These are phyloP conservation scores for Mobula hypostoma DNA, from an alignment of 2,113 vertebrate species.

Conservation along the genomic window DNA sequence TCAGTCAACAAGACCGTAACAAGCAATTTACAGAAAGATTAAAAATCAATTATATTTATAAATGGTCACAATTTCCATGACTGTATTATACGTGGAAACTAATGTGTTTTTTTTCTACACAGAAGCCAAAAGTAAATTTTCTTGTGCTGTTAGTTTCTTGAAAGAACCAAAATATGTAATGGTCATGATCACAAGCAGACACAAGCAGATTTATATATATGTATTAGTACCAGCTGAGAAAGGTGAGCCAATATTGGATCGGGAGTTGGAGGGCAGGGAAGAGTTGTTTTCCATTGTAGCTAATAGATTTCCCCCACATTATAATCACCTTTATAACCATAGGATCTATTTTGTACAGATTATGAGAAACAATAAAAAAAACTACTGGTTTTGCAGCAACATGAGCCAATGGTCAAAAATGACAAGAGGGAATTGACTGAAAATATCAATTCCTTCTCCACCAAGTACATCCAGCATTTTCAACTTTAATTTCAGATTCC, in stretches of 20 bases:
- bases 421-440: neutral
- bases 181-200: neutral
- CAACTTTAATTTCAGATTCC: neutral
- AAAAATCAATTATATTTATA: neutral
- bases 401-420: neutral
- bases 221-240: too few species aligned
- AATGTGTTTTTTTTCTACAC: neutral
- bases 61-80: neutral
- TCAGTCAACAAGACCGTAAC: neutral
- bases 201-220: neutral
- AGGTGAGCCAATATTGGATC: neutral
- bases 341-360: neutral
- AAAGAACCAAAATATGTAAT: neutral
- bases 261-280: too few species aligned
- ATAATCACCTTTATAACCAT: neutral
- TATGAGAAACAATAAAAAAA: neutral
- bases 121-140: neutral
- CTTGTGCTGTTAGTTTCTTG: too few species aligned
- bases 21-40: neutral
- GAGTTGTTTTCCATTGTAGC: too few species aligned
- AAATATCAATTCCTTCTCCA: neutral
- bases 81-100: neutral
- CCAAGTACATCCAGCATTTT: neutral
- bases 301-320: neutral
- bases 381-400: neutral